These are phyloP conservation scores for Philereme vetulata DNA, from an alignment of 2,888 invertebrate species.

Conservation along the genomic window DNA sequence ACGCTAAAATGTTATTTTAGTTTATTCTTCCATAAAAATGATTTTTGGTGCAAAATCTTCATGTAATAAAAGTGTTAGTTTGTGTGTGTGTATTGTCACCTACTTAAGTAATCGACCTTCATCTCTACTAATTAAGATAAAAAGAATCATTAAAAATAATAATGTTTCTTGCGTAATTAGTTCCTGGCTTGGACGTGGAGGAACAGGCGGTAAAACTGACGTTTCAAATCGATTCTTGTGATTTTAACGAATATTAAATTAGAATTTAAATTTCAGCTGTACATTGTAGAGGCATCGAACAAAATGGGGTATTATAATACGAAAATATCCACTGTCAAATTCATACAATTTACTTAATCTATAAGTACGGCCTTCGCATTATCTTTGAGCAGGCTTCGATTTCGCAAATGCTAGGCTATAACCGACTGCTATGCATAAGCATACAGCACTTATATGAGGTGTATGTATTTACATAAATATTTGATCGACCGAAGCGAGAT, in stretches of 20 bases:
- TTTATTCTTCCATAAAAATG: no score
- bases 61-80: no score
- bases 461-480: constrained; percentile 3
- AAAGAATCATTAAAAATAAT: no score
- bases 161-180: no score
- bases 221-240: no score
- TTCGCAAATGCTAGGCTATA: constrained; percentile 21
- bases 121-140: background rate
- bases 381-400: constrained; percentile 5
- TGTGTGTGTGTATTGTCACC: no score
- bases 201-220: no score
- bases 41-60: no score
- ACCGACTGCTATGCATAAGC: constrained; percentile 20
- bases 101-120: background rate
- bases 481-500: no score
- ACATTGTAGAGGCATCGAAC: background rate
- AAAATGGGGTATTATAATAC: constrained; percentile 2
- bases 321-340: constrained; percentile 6
- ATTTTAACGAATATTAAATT: background rate
- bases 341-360: background rate
- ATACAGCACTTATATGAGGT: constrained; percentile 13
- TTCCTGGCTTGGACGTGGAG: no score
- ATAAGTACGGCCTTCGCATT: constrained; percentile 14
- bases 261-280: background rate
- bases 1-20: no score